These are phyloP conservation scores for Cassiopea andromeda DNA, from an alignment of 30 jellyfish, hydroid and myxozoan genomes.

Conservation along the genomic window DNA sequence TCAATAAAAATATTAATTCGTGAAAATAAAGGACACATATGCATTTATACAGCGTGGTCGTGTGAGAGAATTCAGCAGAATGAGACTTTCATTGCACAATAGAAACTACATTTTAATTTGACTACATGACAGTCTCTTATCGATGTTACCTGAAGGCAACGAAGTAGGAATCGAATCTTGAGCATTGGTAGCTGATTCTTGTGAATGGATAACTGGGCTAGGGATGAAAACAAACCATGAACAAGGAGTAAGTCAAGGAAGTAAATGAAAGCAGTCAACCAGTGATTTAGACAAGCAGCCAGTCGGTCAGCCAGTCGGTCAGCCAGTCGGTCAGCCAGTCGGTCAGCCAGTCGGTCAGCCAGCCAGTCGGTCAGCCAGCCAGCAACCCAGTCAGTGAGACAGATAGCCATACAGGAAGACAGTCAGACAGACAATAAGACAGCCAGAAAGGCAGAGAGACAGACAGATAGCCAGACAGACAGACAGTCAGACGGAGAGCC, in stretches of 20 bases:
- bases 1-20: too few relatives aligned
- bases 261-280: background rate
- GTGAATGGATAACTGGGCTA: conserved; percentile 82
- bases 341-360: background rate
- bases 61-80: too few relatives aligned
- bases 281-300: background rate
- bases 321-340: background rate
- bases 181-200: conserved; percentile 54
- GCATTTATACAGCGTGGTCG: too few relatives aligned
- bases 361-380: background rate
- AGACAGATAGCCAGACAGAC: too few relatives aligned
- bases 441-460: too few relatives aligned
- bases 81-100: too few relatives aligned
- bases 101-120: background rate
- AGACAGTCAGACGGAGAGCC: too few relatives aligned
- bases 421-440: too few relatives aligned
- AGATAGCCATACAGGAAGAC: background rate
- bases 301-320: background rate
- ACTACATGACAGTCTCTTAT: background rate
- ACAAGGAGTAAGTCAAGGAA: background rate
- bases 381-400: background rate
- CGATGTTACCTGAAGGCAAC: conserved; percentile 56
- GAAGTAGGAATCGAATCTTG: conserved; percentile 55
- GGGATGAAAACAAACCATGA: background rate
- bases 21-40: too few relatives aligned